Conservation (phyloP, 2,888 invertebrate genomes). For the Brachypalpus laphriformis region DNA sequence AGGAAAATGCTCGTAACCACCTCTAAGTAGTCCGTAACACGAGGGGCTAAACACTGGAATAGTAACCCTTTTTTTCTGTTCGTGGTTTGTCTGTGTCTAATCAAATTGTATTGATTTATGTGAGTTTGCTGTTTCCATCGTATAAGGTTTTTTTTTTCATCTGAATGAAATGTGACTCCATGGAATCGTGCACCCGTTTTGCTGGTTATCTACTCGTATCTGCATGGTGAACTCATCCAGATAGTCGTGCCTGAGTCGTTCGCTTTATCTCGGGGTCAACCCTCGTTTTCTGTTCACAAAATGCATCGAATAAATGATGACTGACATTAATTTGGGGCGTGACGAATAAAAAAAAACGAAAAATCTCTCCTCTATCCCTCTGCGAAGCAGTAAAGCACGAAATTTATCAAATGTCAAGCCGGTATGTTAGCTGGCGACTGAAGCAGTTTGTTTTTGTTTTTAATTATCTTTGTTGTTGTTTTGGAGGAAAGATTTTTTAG, state of each 20-base stretch:
- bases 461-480: slow-evolving; percentile 41
- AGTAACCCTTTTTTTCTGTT: slow-evolving; percentile 33
- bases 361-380: slow-evolving; percentile 18
- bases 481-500: slow-evolving; percentile 46
- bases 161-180: slow-evolving; percentile 34
- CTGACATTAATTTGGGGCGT: slow-evolving; percentile 70
- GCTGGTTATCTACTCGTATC: slow-evolving; percentile 45
- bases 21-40: slow-evolving; percentile 17
- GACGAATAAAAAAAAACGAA: slow-evolving; percentile 34
- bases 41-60: slow-evolving; percentile 9
- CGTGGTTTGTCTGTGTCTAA: slow-evolving; percentile 47
- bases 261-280: slow-evolving; percentile 66
- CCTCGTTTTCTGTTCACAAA: slow-evolving; percentile 32
- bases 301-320: slow-evolving; percentile 69
- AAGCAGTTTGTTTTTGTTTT: slow-evolving; percentile 23
- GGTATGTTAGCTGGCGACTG: background rate
- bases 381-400: slow-evolving; percentile 46
- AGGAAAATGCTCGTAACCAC: slow-evolving; percentile 34
- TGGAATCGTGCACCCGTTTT: slow-evolving; percentile 39
- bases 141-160: background rate
- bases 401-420: slow-evolving; percentile 63
- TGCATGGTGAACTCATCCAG: slow-evolving; percentile 41
- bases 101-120: slow-evolving; percentile 71
- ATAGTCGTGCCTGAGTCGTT: slow-evolving; percentile 27
- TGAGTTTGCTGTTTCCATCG: slow-evolving; percentile 5